phyloP scores from a whole-genome alignment of 2,797 vertebrate genomes.

The Staurois parvus region DNA sequence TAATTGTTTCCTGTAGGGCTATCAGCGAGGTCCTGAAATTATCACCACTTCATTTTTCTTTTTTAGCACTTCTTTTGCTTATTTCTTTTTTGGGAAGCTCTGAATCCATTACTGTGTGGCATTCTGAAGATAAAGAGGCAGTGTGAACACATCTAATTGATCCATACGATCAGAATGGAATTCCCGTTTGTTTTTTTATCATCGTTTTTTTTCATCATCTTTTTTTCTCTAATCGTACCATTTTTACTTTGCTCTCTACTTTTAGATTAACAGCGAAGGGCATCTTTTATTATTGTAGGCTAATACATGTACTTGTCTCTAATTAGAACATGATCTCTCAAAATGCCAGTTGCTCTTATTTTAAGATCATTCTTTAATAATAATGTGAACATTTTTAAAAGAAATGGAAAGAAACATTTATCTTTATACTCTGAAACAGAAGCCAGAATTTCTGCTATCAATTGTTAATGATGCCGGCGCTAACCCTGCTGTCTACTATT shows the following conservation, averaged over 20 bases:
- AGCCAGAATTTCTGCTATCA: constrained; percentile 14
- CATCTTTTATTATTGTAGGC: constrained; percentile 25
- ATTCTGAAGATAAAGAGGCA: neutral
- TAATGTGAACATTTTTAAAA: constrained; percentile 31
- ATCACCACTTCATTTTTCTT: no score
- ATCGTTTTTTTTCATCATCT: neutral
- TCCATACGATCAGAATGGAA: neutral
- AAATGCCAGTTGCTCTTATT: constrained; percentile 45
- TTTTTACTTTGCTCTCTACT: neutral
- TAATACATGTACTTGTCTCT: constrained; percentile 22
- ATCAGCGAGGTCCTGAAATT: no score
- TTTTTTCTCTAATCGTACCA: neutral
- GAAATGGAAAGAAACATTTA: constrained; percentile 33
- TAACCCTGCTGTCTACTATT: neutral
- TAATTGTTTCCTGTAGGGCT: no score
- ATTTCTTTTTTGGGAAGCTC: no score
- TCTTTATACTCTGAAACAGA: constrained; percentile 14
- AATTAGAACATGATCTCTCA: constrained; percentile 43
- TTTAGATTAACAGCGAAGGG: constrained; percentile 43
- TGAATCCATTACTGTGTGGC: neutral
- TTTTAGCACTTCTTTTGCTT: no score
- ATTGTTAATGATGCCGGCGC: constrained; percentile 16
- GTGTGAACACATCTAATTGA: neutral
- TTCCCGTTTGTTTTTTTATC: neutral
- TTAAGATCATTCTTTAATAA: constrained; percentile 51